Conservation (phyloP, 1,140 invertebrate genomes). For the Lepidostoma basale region DNA sequence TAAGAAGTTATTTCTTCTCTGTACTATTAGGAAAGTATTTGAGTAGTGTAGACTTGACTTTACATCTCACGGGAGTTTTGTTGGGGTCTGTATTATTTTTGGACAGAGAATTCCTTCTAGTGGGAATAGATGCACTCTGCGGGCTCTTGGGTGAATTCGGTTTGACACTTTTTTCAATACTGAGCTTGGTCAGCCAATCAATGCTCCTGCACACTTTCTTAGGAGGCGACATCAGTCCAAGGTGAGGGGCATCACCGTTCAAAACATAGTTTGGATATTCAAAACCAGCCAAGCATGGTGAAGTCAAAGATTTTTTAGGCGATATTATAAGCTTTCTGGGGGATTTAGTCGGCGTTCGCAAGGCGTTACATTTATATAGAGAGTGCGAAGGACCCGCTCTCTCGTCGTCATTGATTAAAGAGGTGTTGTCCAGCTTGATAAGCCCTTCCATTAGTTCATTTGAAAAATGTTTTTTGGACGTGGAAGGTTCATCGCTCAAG, state of each 20-base stretch:
- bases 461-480: slow-evolving; percentile 22
- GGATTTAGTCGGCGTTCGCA: slow-evolving; percentile 39
- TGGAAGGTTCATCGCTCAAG: not conserved
- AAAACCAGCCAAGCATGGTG: slow-evolving; percentile 56
- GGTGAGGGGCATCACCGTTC: slow-evolving; percentile 76
- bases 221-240: slow-evolving; percentile 70
- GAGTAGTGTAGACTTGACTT: slow-evolving; percentile 33
- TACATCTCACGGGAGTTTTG: slow-evolving; percentile 31
- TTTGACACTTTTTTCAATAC: slow-evolving; percentile 61
- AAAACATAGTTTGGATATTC: slow-evolving; percentile 79
- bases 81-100: not conserved
- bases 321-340: slow-evolving; percentile 26
- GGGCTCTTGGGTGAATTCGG: slow-evolving; percentile 14
- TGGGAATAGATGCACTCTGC: not conserved
- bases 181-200: slow-evolving; percentile 75
- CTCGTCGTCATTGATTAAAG: slow-evolving; percentile 3
- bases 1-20: slow-evolving; percentile 6
- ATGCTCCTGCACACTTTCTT: slow-evolving; percentile 69
- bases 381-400: not conserved
- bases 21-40: slow-evolving; percentile 35
- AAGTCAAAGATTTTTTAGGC: slow-evolving; percentile 26
- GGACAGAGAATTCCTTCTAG: slow-evolving; percentile 22
- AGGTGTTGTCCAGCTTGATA: not conserved
- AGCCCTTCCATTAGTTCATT: slow-evolving; percentile 8
- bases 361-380: slow-evolving; percentile 10